These are phyloP conservation scores for Aphelocoma coerulescens DNA, from an alignment of 2,113 vertebrate genomes.

Conservation along the genomic window DNA sequence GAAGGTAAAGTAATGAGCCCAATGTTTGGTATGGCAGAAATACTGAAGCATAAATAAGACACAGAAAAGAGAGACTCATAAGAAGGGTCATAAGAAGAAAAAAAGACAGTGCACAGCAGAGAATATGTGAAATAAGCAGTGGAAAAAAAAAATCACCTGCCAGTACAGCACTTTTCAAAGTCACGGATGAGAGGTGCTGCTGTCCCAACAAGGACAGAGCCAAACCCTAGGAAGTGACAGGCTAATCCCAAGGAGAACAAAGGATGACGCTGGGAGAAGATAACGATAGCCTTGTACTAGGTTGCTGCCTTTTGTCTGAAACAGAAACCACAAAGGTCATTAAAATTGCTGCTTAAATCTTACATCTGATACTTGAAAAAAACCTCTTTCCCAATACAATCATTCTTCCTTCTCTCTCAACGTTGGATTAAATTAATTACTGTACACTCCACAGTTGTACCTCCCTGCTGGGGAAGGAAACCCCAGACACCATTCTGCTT, in stretches of 20 bases:
- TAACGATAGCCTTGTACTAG: not conserved
- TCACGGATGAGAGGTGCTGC: not conserved
- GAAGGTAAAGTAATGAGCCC: not conserved
- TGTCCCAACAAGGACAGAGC: not conserved
- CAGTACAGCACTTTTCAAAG: not conserved
- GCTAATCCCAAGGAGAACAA: conserved; percentile 21
- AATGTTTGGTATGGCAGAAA: not conserved
- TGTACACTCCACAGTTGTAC: not conserved
- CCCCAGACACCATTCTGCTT: not conserved
- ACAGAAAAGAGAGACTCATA: not conserved
- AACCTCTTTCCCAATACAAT: not conserved
- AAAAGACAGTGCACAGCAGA: not conserved
- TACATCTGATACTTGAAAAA: not conserved
- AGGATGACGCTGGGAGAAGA: not conserved
- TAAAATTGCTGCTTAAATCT: not conserved
- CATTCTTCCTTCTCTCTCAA: not conserved
- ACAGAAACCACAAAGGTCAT: not conserved
- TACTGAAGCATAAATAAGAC: not conserved
- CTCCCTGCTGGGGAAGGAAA: not conserved
- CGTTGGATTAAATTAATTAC: not conserved
- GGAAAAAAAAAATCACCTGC: not conserved
- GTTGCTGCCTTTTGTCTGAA: not conserved
- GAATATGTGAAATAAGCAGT: not conserved
- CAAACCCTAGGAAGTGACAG: not conserved
- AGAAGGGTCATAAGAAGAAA: not conserved